Percentiles rank a stretch among this genome's conserved stretches.
Conservation (phyloP, 2,888 invertebrate genomes). For the Acrocyrtus sp. region DNA sequence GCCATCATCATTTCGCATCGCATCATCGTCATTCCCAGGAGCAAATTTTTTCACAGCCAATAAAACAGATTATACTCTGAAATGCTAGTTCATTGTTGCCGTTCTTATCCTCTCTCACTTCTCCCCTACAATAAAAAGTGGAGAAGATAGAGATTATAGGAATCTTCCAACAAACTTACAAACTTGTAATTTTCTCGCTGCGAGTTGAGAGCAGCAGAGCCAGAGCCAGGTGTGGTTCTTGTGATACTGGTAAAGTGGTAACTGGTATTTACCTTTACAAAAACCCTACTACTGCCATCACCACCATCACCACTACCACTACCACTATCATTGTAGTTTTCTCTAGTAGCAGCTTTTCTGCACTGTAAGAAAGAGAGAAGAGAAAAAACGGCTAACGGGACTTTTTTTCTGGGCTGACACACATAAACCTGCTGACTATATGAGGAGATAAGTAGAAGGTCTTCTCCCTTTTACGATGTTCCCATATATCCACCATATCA, state of each 20-base stretch:
- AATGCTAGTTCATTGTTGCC: too few species aligned
- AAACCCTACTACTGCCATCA: too few species aligned
- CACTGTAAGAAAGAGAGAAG: conserved; percentile 48
- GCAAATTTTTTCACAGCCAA: too few species aligned
- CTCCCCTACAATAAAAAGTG: too few species aligned
- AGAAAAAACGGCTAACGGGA: conserved; percentile 44
- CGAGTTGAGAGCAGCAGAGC: conserved; percentile 41
- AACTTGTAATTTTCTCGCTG: conserved; percentile 34
- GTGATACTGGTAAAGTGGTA: too few species aligned
- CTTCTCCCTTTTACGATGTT: too few species aligned
- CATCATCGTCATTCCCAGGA: background rate
- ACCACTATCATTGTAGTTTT: too few species aligned
- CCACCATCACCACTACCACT: too few species aligned
- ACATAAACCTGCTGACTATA: conserved; percentile 52
- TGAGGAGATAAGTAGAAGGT: too few species aligned
- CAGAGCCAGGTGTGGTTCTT: conserved; percentile 45
- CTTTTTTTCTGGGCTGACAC: conserved; percentile 54
- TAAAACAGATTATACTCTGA: too few species aligned
- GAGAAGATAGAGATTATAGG: conserved; percentile 1
- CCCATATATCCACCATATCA: conserved; percentile 23
- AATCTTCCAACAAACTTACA: background rate
- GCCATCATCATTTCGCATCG: conserved; percentile 1
- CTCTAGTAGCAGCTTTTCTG: too few species aligned
- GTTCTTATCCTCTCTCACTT: background rate
- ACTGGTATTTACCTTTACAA: too few species aligned